These are phyloP conservation scores for Craterocephalus amniculus DNA, from an alignment of 2,797 vertebrate genomes.

Conservation along the genomic window DNA sequence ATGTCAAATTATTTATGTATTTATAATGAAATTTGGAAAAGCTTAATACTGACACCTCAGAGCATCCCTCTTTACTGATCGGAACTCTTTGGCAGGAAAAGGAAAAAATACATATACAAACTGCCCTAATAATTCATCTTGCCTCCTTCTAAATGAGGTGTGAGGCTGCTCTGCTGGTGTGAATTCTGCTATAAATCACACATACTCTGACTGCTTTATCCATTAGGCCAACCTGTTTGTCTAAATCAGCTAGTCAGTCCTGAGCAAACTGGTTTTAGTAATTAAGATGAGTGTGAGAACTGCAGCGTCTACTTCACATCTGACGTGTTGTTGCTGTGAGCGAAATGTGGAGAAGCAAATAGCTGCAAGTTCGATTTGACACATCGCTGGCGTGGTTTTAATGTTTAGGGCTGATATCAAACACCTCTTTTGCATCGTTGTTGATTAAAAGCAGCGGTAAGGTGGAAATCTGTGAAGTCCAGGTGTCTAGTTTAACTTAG, in stretches of 20 bases:
- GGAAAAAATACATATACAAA: conserved; percentile 62
- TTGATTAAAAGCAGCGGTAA: background rate
- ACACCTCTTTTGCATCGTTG: background rate
- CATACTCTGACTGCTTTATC: conserved; percentile 64
- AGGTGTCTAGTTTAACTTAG: background rate
- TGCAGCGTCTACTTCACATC: conserved; percentile 61
- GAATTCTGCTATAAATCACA: conserved; percentile 77
- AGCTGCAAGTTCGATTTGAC: conserved; percentile 3
- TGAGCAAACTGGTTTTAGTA: conserved; percentile 46
- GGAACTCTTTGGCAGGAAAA: conserved; percentile 55
- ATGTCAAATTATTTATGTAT: conserved; percentile 64
- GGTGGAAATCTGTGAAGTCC: background rate
- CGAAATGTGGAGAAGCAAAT: conserved; percentile 18
- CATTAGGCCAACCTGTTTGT: conserved; percentile 67
- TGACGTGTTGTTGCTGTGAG: conserved; percentile 46
- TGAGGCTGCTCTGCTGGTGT: conserved; percentile 70
- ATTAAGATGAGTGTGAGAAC: conserved; percentile 67
- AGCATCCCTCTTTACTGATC: conserved; percentile 40
- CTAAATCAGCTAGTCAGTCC: conserved; percentile 52
- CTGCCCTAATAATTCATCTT: conserved; percentile 69
- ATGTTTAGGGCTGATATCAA: background rate
- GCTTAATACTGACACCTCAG: conserved; percentile 60
- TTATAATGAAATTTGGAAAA: conserved; percentile 61
- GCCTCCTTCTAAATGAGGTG: conserved; percentile 73
- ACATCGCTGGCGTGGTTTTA: background rate